phyloP scores from a whole-genome alignment of 2,113 vertebrate species.

The Cranoglanis bouderius region DNA sequence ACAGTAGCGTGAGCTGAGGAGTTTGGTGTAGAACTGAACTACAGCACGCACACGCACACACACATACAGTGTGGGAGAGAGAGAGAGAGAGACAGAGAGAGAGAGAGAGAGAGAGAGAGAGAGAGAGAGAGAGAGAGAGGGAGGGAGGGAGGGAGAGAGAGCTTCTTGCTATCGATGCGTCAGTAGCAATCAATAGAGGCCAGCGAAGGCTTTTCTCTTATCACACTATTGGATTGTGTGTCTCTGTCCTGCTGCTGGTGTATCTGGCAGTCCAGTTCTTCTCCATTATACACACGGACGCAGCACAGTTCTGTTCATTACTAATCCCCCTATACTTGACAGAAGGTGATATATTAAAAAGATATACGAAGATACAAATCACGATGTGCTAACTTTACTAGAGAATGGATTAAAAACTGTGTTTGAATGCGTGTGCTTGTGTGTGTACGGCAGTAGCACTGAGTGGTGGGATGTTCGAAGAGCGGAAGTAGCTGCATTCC shows the following conservation, averaged over 20 bases:
- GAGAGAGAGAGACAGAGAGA: background rate
- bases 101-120: background rate
- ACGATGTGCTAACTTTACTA: background rate
- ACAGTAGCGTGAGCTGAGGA: constrained; percentile 21
- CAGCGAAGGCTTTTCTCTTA: constrained; percentile 45
- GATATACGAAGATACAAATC: background rate
- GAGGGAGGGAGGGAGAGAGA: background rate
- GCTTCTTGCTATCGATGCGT: constrained; percentile 38
- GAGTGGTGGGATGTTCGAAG: constrained; percentile 10
- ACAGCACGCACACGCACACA: background rate
- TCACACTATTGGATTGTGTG: constrained; percentile 46
- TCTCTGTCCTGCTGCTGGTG: constrained; percentile 33
- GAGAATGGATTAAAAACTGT: background rate
- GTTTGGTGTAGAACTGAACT: constrained; percentile 26
- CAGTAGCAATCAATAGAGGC: constrained; percentile 41
- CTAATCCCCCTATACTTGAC: background rate
- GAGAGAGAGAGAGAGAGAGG: background rate
- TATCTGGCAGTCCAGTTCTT: constrained; percentile 33
- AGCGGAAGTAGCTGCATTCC: constrained; percentile 29
- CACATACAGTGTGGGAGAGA: background rate
- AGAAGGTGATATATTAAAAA: background rate
- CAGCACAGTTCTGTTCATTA: constrained; percentile 11
- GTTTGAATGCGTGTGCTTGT: background rate
- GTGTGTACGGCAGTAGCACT: background rate
- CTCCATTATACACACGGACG: constrained; percentile 22